A percentile compares a stretch with the other conserved stretches of the same genome.
Evolutionary conservation across 1,140 invertebrate species (phyloP).

Genomic region (Harlomillsia oculata): DNA sequence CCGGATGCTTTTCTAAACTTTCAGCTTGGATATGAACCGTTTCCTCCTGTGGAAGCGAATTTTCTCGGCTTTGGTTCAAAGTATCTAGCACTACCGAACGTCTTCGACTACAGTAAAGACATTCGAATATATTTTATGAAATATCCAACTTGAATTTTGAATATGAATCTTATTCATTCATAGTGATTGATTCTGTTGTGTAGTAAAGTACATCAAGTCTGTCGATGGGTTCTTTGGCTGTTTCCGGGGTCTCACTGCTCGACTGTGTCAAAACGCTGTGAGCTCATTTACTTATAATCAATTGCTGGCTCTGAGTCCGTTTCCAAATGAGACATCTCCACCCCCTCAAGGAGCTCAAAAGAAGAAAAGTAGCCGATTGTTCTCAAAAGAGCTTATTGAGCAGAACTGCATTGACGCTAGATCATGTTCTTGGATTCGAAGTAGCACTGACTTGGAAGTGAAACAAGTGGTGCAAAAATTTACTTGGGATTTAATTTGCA

Average conservation of each 20-base stretch:
- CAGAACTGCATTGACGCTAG: not conserved
- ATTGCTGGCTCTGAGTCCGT: not conserved
- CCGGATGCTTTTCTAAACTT: slow-evolving; percentile 17
- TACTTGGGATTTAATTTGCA: slow-evolving; percentile 25
- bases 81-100: slow-evolving; percentile 69
- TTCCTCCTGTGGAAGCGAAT: slow-evolving; percentile 58
- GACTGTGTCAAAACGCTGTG: slow-evolving; percentile 10
- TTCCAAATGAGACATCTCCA: not conserved
- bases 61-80: slow-evolving; percentile 70
- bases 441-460: not conserved
- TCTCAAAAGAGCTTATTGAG: not conserved
- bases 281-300: slow-evolving; percentile 9
- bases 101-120: slow-evolving; percentile 67
- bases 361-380: not conserved
- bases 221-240: slow-evolving; percentile 73
- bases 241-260: slow-evolving; percentile 59
- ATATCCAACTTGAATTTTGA: not conserved
- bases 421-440: not conserved
- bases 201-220: slow-evolving; percentile 67
- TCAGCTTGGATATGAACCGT: slow-evolving; percentile 75
- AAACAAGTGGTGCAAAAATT: slow-evolving; percentile 12
- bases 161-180: not conserved
- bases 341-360: not conserved
- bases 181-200: slow-evolving; percentile 31
- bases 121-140: not conserved